phyloP scores from a whole-genome alignment of 2,888 invertebrate species.

The Xestia rhomboidea region DNA sequence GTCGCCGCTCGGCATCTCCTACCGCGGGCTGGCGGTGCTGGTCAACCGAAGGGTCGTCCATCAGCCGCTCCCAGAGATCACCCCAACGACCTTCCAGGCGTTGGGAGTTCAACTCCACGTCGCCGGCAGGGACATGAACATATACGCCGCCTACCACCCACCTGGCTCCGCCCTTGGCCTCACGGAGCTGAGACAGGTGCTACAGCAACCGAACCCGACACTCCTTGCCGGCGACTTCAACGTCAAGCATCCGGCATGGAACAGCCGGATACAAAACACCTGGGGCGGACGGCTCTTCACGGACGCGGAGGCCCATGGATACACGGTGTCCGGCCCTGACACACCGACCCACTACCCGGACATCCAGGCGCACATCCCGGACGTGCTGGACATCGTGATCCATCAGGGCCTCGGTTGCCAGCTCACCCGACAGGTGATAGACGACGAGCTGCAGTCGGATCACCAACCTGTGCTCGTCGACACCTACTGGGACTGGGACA shows the following conservation, averaged over 20 bases:
- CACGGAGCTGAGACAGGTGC: not conserved
- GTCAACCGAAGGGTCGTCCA: not conserved
- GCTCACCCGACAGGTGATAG: not conserved
- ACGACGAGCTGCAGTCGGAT: not conserved
- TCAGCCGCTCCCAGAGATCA: not conserved
- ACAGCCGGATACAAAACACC: no score
- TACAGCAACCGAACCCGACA: conserved; percentile 1
- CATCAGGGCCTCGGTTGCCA: not conserved
- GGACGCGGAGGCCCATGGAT: no score
- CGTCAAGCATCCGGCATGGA: not conserved
- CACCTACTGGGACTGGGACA: not conserved
- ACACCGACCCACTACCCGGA: no score
- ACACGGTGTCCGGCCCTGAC: no score
- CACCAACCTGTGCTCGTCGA: not conserved
- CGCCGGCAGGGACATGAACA: not conserved
- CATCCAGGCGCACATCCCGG: no score
- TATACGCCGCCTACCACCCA: not conserved
- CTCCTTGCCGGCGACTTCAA: conserved; percentile 2
- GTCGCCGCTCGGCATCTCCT: not conserved
- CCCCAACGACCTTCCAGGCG: accelerated
- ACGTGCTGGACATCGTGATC: no score
- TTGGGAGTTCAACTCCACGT: not conserved
- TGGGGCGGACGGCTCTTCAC: no score
- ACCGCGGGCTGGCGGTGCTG: not conserved
- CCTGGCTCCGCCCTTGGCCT: no score